Evolutionary conservation across 1,140 invertebrate species (phyloP).

Genomic region (Drosophila pruinosa): DNA sequence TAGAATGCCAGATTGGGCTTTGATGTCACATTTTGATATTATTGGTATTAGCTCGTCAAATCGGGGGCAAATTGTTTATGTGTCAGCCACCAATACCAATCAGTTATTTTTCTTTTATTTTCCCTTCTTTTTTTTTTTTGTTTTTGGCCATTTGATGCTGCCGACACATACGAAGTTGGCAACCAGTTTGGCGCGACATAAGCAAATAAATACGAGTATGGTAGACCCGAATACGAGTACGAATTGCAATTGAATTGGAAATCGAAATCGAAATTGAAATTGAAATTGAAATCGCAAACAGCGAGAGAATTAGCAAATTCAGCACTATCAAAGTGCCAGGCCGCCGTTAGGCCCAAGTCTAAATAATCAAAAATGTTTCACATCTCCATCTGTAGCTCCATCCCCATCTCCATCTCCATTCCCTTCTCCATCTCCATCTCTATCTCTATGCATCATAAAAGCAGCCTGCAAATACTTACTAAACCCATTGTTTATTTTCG

Average conservation of each 20-base stretch:
- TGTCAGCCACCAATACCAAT: conserved; percentile 41
- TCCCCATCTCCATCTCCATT: not conserved
- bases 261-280: conserved; percentile 2
- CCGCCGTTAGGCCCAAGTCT: conserved; percentile 50
- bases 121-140: too few relatives aligned
- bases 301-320: conserved; percentile 55
- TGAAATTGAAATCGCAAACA: not conserved
- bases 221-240: conserved; percentile 3
- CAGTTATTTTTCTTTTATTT: too few relatives aligned
- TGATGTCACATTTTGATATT: conserved; percentile 59
- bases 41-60: conserved; percentile 38
- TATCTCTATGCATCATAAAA: conserved; percentile 15
- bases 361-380: conserved; percentile 59
- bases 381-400: conserved; percentile 1
- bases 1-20: conserved; percentile 24
- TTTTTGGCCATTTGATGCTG: conserved; percentile 74
- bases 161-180: conserved; percentile 58
- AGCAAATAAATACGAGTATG: conserved; percentile 78
- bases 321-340: conserved; percentile 75
- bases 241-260: conserved; percentile 28
- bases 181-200: conserved; percentile 73
- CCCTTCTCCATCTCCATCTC: not conserved
- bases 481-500: conserved; percentile 75
- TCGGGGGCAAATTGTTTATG: conserved; percentile 51
- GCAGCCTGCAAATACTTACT: conserved; percentile 59